Evolutionary conservation across 2,888 invertebrate genomes (phyloP), one percentile per base, ranked within the genome.

Genomic region (Minunthozetes semirufus): DNA sequence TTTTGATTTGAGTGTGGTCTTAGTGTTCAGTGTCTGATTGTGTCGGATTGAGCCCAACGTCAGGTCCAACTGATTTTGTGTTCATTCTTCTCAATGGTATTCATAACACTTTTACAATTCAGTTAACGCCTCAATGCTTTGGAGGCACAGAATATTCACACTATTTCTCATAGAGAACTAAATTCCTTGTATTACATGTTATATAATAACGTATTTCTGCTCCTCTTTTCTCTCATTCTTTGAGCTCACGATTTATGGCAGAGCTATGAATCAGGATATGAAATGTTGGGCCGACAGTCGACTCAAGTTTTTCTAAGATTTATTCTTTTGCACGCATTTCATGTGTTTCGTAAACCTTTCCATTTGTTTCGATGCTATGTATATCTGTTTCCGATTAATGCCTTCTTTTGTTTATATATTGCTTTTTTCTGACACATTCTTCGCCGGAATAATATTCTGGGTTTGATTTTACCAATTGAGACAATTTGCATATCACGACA

Each of bases 141-240:
- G n/a, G 22, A 63, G 63, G 13, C 29, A 63, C 42, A 63, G 33
- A 63, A 63, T 63, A 63, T 63, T 63, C 63, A 63, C 63, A 63
- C 63, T 33, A 63, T 63, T 63, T 63, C 63, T 63, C 63, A 33
- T n/a, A 42, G 33, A 29, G 63, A 15, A 63, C 3, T 13, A 27
- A 63, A 33, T 63, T 33, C 19, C 33, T 33, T 63, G 29, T 63
- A 33, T 22, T 22, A 56, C 56, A 56, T 56, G 13, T 22, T 19
- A 19, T 56, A 25, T 56, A 56, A 56, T 56, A 56, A 56, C 22
- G 19, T 25, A 22, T 56, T 25, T 56, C 56, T 56, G 19, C 25
- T 22, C n/a, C 33, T 63, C 29, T 63, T 33, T 63, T n/a, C 61
- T 13, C n/a, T 61, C 29, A 13, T 29, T 27, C 38, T 38, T 22